Percentiles rank a stretch among this genome's conserved stretches.
These are phyloP conservation scores for Malacosoma neustria DNA, from an alignment of 2,888 invertebrate species.

Conservation along the genomic window DNA sequence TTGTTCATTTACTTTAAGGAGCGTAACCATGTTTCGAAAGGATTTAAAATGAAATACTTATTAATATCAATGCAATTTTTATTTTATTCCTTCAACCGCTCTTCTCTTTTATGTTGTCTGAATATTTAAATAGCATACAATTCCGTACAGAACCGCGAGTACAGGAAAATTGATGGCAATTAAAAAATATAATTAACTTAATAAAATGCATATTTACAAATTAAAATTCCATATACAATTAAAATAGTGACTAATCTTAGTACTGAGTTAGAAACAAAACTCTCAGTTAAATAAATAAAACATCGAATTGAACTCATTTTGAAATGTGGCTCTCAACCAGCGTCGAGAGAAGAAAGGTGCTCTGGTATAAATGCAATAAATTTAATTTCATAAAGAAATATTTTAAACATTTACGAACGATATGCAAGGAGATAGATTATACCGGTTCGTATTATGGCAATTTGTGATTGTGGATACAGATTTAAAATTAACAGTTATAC, in stretches of 20 bases:
- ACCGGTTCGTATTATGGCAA: conserved; percentile 64
- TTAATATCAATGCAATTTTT: conserved; percentile 63
- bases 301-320: conserved; percentile 31
- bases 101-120: conserved; percentile 45
- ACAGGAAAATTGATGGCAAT: conserved; percentile 66
- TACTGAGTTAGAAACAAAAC: conserved; percentile 45
- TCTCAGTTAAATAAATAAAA: conserved; percentile 36
- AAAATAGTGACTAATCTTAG: conserved; percentile 68
- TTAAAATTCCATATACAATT: conserved; percentile 67
- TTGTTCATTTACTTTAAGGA: conserved; percentile 34
- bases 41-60: conserved; percentile 43
- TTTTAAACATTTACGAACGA: not conserved
- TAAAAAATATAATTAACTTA: conserved; percentile 64
- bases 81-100: conserved; percentile 66
- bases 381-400: conserved; percentile 2
- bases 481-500: conserved; percentile 62
- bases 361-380: conserved; percentile 43
- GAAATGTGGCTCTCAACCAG: conserved; percentile 18
- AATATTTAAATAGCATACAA: conserved; percentile 64
- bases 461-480: conserved; percentile 55
- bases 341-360: conserved; percentile 29
- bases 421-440: conserved; percentile 19
- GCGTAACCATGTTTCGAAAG: conserved; percentile 10
- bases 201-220: conserved; percentile 67
- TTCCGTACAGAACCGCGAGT: conserved; percentile 52